phyloP scores from a whole-genome alignment of 2,797 vertebrate genomes.

The Oreonectes daqikongensis region DNA sequence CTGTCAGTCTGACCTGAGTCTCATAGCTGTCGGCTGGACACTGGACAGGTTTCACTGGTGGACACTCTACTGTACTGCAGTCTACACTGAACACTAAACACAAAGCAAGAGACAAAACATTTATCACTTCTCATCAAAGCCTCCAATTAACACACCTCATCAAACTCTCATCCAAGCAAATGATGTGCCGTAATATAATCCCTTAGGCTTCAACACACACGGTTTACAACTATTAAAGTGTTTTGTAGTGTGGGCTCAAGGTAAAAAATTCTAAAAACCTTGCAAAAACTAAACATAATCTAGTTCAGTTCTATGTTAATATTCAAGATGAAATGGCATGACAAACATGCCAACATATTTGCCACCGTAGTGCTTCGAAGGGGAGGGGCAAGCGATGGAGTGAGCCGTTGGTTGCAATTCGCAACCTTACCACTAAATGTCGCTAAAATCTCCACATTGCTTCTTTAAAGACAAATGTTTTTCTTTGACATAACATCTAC shows the following conservation, averaged over 20 bases:
- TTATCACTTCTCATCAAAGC: slow-evolving; percentile 23
- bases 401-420: too few species aligned
- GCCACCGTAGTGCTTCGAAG: too few species aligned
- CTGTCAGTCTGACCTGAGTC: slow-evolving; percentile 86
- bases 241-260: slow-evolving; percentile 6
- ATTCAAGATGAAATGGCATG: neutral
- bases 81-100: slow-evolving; percentile 86
- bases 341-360: too few species aligned
- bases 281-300: neutral
- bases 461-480: too few species aligned
- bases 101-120: slow-evolving; percentile 39
- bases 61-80: slow-evolving; percentile 89
- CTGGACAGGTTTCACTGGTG: slow-evolving; percentile 83
- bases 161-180: slow-evolving; percentile 37
- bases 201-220: slow-evolving; percentile 6
- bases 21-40: slow-evolving; percentile 89
- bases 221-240: slow-evolving; percentile 13
- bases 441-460: too few species aligned
- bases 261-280: neutral
- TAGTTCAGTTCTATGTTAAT: neutral
- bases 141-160: slow-evolving; percentile 27
- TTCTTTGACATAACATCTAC: neutral
- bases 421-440: too few species aligned
- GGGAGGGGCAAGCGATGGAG: too few species aligned
- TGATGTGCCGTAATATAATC: slow-evolving; percentile 28